Percentiles rank a stretch among this genome's conserved stretches.
These are phyloP conservation scores for Lasioglossum morio DNA, from an alignment of 2,888 invertebrate species.

Conservation along the genomic window DNA sequence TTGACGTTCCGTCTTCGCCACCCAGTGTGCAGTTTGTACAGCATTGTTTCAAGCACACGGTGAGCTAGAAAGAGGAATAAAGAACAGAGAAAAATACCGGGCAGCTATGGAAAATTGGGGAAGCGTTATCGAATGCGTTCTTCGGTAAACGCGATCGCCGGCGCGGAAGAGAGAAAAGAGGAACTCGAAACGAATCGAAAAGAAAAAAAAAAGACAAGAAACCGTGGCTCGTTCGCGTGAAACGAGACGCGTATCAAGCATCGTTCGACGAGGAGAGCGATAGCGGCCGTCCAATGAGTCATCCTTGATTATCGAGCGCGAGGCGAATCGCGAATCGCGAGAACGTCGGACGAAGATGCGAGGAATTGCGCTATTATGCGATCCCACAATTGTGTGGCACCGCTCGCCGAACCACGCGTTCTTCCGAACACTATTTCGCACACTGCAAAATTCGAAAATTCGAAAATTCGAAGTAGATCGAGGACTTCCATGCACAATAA, in stretches of 20 bases:
- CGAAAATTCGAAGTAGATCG: neutral
- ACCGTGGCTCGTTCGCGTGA: neutral
- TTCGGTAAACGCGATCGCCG: neutral
- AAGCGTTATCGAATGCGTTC: neutral
- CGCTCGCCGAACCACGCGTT: neutral
- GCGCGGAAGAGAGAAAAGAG: neutral
- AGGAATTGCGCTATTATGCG: neutral
- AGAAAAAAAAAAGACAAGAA: neutral
- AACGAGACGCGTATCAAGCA: constrained; percentile 37
- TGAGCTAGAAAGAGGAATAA: neutral
- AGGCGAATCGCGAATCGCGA: constrained; percentile 36
- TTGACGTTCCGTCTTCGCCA: neutral
- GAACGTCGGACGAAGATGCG: constrained; percentile 33
- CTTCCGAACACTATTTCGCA: neutral
- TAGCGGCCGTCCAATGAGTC: constrained; percentile 46
- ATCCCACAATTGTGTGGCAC: neutral
- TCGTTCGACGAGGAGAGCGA: constrained; percentile 30
- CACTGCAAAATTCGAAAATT: no score
- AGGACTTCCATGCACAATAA: neutral
- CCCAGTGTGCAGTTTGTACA: neutral
- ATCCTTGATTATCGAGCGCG: constrained; percentile 45
- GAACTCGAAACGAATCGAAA: neutral
- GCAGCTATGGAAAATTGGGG: neutral
- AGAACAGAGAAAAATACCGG: neutral
- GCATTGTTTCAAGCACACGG: neutral